Evolutionary conservation across 2,113 vertebrate genomes (phyloP).

Genomic region (Cottus gobio): DNA sequence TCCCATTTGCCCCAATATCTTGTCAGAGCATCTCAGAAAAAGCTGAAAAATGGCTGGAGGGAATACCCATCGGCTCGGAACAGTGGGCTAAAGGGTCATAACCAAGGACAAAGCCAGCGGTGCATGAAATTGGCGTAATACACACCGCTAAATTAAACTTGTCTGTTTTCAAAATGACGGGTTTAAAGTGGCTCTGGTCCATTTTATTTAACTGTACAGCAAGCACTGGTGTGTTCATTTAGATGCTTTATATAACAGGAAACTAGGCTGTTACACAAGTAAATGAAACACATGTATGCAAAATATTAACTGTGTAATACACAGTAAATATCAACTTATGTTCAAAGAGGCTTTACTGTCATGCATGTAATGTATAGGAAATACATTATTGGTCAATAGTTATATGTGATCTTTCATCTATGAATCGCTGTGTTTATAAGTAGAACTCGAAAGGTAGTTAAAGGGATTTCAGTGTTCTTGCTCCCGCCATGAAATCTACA

Average conservation of each 20-base stretch:
- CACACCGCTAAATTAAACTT: slow-evolving; percentile 54
- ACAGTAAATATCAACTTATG: neutral
- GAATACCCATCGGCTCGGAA: slow-evolving; percentile 41
- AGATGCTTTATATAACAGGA: slow-evolving; percentile 32
- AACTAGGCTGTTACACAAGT: slow-evolving; percentile 9
- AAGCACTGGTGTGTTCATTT: slow-evolving; percentile 26
- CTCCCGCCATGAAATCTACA: slow-evolving; percentile 56
- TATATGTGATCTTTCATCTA: neutral
- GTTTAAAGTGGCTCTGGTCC: slow-evolving; percentile 27
- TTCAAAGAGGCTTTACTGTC: neutral
- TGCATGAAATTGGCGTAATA: slow-evolving; percentile 64
- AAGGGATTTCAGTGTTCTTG: slow-evolving; percentile 50
- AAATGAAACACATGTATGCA: neutral
- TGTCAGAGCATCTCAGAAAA: slow-evolving; percentile 36
- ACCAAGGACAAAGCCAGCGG: slow-evolving; percentile 55
- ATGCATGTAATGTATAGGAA: neutral
- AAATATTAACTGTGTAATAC: neutral
- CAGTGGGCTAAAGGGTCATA: slow-evolving; percentile 50
- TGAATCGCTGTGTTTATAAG: neutral
- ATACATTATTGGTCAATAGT: neutral
- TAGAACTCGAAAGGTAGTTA: slow-evolving; percentile 49
- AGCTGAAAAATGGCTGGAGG: slow-evolving; percentile 31
- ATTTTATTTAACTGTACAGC: slow-evolving; percentile 33
- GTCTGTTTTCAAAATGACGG: slow-evolving; percentile 31
- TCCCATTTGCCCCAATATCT: slow-evolving; percentile 47